Conservation (phyloP, 2,113 vertebrate species). For the Connochaetes taurinus region DNA sequence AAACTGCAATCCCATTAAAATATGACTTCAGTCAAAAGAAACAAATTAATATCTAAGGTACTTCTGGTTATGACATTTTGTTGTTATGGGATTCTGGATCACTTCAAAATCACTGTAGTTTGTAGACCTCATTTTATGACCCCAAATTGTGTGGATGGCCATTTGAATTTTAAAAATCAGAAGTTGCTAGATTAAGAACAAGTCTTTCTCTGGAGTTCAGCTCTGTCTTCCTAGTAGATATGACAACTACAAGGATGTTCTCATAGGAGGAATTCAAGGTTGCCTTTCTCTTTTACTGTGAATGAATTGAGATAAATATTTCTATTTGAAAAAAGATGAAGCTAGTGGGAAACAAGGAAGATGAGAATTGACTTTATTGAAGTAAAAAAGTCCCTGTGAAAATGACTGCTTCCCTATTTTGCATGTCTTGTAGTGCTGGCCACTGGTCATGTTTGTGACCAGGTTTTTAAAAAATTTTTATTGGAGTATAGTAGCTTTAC, state of each 20-base stretch:
- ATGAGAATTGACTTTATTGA: not conserved
- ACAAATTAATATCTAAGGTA: not conserved
- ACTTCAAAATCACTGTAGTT: not conserved
- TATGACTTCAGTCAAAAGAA: not conserved
- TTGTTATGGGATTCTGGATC: not conserved
- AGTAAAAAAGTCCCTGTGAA: not conserved
- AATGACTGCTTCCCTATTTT: not conserved
- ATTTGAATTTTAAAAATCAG: not conserved
- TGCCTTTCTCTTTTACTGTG: not conserved
- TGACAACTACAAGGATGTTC: not conserved
- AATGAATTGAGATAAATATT: not conserved
- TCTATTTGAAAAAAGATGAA: not conserved
- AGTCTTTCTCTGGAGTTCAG: not conserved
- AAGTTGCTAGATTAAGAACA: not conserved
- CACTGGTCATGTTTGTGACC: no score
- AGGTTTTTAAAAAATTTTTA: not conserved
- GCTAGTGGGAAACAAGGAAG: not conserved
- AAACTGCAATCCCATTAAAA: not conserved
- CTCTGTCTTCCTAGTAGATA: not conserved
- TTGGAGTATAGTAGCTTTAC: not conserved
- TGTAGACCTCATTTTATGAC: not conserved
- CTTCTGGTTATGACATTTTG: not conserved
- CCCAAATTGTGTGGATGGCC: not conserved
- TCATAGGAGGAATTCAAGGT: not conserved
- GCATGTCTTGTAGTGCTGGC: not conserved